Evolutionary conservation across 2,888 invertebrate species (phyloP).

Genomic region (Mactromeris polynyma): DNA sequence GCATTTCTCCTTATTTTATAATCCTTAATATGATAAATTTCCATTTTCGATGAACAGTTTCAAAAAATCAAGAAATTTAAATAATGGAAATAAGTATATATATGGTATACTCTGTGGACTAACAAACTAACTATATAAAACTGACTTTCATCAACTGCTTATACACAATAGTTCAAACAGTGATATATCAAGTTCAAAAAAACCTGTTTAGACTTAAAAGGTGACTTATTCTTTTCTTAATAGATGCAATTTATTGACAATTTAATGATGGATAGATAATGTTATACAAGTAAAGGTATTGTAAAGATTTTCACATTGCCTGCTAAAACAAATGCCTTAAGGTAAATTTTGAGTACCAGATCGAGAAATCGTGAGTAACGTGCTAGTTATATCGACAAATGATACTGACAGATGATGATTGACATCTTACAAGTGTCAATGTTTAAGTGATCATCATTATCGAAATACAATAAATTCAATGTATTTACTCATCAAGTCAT

Average conservation of each 20-base stretch:
- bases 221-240: background rate
- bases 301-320: background rate
- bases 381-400: background rate
- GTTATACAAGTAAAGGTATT: background rate
- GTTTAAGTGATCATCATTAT: conserved; percentile 7
- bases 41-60: conserved; percentile 25
- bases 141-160: background rate
- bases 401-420: conserved; percentile 28
- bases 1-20: conserved; percentile 45
- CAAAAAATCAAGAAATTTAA: background rate
- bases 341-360: conserved; percentile 15
- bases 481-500: background rate
- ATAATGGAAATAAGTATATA: too few species aligned
- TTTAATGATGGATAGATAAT: conserved; percentile 1
- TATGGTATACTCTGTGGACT: background rate
- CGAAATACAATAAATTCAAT: background rate
- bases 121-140: background rate
- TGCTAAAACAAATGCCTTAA: background rate
- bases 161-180: background rate
- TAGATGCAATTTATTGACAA: background rate
- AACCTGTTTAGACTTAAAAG: background rate
- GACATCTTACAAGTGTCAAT: conserved; percentile 9
- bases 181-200: background rate
- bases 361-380: conserved; percentile 14
- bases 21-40: conserved; percentile 31